Evolutionary conservation across 2,113 vertebrate genomes (phyloP).

Genomic region (Antechinus stuartii): DNA sequence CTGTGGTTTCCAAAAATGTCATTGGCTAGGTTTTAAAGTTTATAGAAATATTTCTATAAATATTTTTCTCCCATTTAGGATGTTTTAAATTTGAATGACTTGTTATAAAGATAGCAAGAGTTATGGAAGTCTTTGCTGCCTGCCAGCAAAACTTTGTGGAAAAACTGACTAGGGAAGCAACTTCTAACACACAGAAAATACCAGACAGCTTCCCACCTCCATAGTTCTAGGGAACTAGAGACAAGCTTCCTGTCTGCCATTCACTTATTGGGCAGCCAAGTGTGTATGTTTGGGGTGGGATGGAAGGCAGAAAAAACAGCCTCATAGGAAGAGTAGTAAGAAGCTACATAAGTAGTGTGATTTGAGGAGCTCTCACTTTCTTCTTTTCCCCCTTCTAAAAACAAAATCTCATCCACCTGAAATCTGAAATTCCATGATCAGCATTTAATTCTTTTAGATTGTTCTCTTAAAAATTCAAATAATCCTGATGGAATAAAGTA

Average conservation of each 20-base stretch:
- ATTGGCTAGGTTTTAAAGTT: conserved; percentile 78
- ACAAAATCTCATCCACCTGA: background rate
- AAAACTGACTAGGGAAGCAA: conserved; percentile 81
- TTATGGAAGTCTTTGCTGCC: conserved; percentile 80
- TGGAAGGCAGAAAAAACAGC: background rate
- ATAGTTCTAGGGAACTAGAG: background rate
- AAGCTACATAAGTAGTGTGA: background rate
- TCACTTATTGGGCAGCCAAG: background rate
- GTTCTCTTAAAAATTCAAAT: background rate
- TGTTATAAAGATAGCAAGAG: conserved; percentile 78
- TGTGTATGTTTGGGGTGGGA: background rate
- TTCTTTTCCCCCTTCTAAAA: background rate
- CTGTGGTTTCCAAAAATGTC: conserved; percentile 81
- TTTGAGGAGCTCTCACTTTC: background rate
- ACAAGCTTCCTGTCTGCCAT: background rate
- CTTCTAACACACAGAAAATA: conserved; percentile 74
- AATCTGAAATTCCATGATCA: conserved; percentile 40
- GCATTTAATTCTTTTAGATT: conserved; percentile 40
- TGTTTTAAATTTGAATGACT: conserved; percentile 80
- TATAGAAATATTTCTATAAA: conserved; percentile 79
- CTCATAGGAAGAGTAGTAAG: background rate
- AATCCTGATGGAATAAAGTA: background rate
- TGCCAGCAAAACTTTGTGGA: conserved; percentile 77
- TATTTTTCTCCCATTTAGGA: conserved; percentile 77
- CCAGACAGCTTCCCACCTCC: background rate